These are phyloP conservation scores for Acanthurus leucopareius DNA, from an alignment of 2,797 vertebrate species.

Conservation along the genomic window DNA sequence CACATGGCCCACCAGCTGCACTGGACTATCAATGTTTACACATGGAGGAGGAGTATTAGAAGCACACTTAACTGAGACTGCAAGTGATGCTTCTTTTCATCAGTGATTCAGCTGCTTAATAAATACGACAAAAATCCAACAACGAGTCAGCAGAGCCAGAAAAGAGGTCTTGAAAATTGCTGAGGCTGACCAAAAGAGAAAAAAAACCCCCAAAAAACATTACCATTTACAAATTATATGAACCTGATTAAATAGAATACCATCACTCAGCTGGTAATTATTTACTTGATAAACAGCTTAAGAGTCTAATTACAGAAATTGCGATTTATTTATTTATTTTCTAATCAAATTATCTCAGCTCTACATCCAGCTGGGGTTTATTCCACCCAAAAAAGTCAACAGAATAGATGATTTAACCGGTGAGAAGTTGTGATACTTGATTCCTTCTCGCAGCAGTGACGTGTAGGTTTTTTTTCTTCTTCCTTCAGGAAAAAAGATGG, in stretches of 20 bases:
- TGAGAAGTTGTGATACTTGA: neutral
- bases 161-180: neutral
- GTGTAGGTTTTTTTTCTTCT: neutral
- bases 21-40: neutral
- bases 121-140: neutral
- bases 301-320: neutral
- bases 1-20: constrained; percentile 19
- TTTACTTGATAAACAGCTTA: neutral
- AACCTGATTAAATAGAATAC: too few relatives aligned
- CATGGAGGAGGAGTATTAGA: neutral
- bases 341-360: neutral
- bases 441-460: neutral
- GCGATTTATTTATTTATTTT: neutral
- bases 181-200: neutral
- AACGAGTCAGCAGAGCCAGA: neutral
- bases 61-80: neutral
- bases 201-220: neutral
- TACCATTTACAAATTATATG: too few relatives aligned
- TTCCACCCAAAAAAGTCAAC: neutral
- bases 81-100: neutral
- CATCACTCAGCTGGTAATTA: neutral
- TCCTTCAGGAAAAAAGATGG: constrained; percentile 17
- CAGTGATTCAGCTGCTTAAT: neutral
- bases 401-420: constrained; percentile 4
- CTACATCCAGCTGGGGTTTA: neutral